Evolutionary conservation across 2,797 vertebrate genomes (phyloP), one percentile per base, ranked within the genome.

Genomic region (Phrynocephalus vlangalii): DNA sequence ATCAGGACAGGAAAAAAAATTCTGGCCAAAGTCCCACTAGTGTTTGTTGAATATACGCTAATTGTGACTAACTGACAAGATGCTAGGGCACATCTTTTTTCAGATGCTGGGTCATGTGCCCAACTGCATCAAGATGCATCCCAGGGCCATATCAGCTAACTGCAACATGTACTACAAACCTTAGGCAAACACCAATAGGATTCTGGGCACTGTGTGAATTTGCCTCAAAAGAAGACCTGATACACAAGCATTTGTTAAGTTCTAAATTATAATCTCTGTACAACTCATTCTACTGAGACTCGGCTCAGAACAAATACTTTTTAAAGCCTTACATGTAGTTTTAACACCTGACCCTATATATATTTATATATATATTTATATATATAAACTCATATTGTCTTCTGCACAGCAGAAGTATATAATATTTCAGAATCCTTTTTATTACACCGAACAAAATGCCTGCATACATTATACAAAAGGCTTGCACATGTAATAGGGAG

Each of bases 381-480:
- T 83, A 60, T 94, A 94, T 95, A 79, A 94, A 93, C 93, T 93
- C 91, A 91, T 91, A 91, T 89, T 77, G 80, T 77, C 95, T 96
- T 97, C 96, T 97, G 97, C 97, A 97, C 96, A 89, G 97, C 97
- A 97, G 96, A 97, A 96, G 94, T 84, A 94, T 93, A 91, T 92
- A 95, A 96, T 96, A 96, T 91, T 96, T 96, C 93, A 95, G 88
- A 92, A 94, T 95, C 95, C 90, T 91, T 95, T 93, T 92, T 91
- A 92, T 91, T 94, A 96, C 94, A 96, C 94, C 90, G 93, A 95
- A 95, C 91, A 95, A 96, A 96, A 96, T 91, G 72, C 93, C 95
- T 95, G 93, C 87, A 95, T 92, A 94, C 95, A 94, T 95, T 96
- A 94, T 91, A 96, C 91, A 96, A 87, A 91, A 88, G 76, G 71